Conservation (phyloP, 1,140 invertebrate genomes). For the Cepaea nemoralis region DNA sequence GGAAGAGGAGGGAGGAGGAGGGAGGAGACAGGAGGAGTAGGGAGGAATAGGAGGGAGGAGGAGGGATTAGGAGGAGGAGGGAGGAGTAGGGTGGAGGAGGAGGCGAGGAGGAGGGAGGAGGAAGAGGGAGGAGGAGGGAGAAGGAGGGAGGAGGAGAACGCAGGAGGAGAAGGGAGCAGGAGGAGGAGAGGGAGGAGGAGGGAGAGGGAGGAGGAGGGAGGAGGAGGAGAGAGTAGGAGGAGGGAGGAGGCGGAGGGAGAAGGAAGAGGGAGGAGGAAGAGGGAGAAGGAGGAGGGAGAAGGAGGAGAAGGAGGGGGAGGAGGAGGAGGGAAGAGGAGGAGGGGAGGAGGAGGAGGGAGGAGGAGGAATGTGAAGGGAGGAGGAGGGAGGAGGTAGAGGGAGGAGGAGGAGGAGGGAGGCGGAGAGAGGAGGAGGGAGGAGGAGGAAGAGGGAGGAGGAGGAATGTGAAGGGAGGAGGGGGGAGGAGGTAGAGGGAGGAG, state of each 20-base stretch:
- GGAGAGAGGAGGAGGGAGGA: too few relatives aligned
- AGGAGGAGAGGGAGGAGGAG: neutral
- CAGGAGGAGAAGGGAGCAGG: neutral
- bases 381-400: neutral
- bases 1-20: constrained; percentile 20
- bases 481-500: neutral
- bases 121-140: constrained; percentile 20
- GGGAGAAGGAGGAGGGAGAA: constrained; percentile 2
- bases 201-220: neutral
- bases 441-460: neutral
- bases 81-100: too few relatives aligned
- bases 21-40: too few relatives aligned
- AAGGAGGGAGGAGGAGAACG: neutral
- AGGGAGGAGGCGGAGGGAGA: too few relatives aligned
- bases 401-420: neutral
- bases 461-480: too few relatives aligned
- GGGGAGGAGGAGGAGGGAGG: neutral
- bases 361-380: too few relatives aligned
- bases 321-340: neutral
- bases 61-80: too few relatives aligned
- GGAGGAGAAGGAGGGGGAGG: constrained; percentile 4
- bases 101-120: neutral
- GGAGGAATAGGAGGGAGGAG: too few relatives aligned
- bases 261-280: neutral
- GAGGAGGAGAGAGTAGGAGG: too few relatives aligned